Evolutionary conservation across 2,113 vertebrate genomes (phyloP).

Genomic region (Syngnathus floridae): DNA sequence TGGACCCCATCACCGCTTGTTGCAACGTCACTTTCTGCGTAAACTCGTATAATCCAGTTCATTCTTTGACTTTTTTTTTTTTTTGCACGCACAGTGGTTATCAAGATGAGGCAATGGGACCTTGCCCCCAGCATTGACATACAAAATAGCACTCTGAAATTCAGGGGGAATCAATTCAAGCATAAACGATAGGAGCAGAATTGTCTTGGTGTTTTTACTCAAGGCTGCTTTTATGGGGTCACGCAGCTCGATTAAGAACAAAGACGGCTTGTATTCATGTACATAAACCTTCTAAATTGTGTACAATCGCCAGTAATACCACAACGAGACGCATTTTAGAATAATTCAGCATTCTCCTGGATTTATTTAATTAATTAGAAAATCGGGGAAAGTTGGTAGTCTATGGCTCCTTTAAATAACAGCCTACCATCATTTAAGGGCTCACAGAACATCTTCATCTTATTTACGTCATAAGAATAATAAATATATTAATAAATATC

Average conservation of each 20-base stretch:
- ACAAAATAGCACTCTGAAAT: constrained; percentile 31
- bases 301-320: background rate
- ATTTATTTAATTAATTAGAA: background rate
- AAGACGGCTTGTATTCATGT: background rate
- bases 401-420: background rate
- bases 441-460: background rate
- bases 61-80: background rate
- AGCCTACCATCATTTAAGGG: background rate
- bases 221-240: constrained; percentile 41
- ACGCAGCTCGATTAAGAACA: constrained; percentile 6
- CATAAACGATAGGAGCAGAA: constrained; percentile 34
- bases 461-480: background rate
- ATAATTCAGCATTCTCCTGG: background rate
- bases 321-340: background rate
- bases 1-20: background rate
- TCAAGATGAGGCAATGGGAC: constrained; percentile 23
- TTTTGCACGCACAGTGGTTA: constrained; percentile 19
- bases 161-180: constrained; percentile 50
- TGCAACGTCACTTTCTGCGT: constrained; percentile 1
- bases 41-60: constrained; percentile 17
- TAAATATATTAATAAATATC: constrained; percentile 13
- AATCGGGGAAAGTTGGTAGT: background rate
- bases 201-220: constrained; percentile 21
- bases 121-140: constrained; percentile 34
- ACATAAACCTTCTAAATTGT: background rate